Evolutionary conservation across 1,140 invertebrate species (phyloP), one percentile per base, ranked within the genome.

Genomic region (Listronotus bonariensis): DNA sequence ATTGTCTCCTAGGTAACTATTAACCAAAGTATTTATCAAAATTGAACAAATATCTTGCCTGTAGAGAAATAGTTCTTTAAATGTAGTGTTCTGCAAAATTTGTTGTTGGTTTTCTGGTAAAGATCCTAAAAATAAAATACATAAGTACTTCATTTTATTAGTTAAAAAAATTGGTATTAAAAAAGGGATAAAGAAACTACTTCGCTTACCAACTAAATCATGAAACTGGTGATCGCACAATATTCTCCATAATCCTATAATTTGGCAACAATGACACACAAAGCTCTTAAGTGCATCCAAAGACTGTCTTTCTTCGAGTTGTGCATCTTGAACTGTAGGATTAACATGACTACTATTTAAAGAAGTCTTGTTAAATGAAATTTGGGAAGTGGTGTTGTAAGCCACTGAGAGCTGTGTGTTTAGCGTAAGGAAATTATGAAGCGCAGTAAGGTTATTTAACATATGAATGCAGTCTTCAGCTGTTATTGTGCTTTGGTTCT

Each of bases 181-280:
- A 26, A 26, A 26, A n/a, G n/a, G n/a, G n/a, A 26, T 26, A 26
- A 26, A 26, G 20, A 1, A n/a, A 3, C 5, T 26, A 26, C 20
- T 36, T 12, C 11, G 60, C 64, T 66, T 60, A 66, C 64, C 64
- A 15, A 66, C 56, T 26, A 70, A 57, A 45, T 68, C 60, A 74
- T 96, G 90, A 74, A 98, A 91, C 75, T 96, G 91, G 80, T 98
- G 95, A 74, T 97, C 93, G 73, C 89, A 92, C 0, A 98, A 79
- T 41, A 99, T 89, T 75, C 92, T 92, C 93, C 95, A 97, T n/a
- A 99, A 80, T 26, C 91, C 92, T 36, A 98, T 80, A 69, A 97
- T 91, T 82, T 99, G 95, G 74, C 90, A 90, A 3, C 90, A 85
- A 75, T 94, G 88, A 59, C 84, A 86, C 20, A 96, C 85, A 68